Evolutionary conservation across 2,113 vertebrate genomes (phyloP).

Genomic region (Epinephelus lanceolatus): DNA sequence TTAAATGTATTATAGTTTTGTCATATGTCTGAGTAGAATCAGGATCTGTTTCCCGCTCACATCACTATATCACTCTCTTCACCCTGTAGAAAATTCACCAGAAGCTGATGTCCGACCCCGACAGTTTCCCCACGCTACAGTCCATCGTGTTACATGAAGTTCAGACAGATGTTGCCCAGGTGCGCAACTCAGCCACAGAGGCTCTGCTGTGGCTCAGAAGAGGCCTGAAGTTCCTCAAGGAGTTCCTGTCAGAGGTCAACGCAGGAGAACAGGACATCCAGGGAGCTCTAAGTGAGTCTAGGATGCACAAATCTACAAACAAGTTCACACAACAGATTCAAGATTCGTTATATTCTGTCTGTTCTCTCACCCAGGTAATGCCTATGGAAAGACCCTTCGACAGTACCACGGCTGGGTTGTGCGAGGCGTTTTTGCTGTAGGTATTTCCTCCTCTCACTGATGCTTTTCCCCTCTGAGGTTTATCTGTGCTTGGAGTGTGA

Average conservation of each 20-base stretch:
- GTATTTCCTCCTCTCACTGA: conserved; percentile 62
- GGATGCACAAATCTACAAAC: not conserved
- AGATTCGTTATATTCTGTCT: not conserved
- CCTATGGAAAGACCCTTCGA: conserved; percentile 94
- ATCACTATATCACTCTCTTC: not conserved
- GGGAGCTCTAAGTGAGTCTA: conserved; percentile 93
- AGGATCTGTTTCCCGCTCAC: not conserved
- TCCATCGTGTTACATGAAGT: conserved; percentile 96
- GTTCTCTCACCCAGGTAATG: conserved; percentile 86
- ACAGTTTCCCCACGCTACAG: conserved; percentile 93
- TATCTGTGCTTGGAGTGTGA: not conserved
- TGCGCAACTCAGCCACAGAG: conserved; percentile 96
- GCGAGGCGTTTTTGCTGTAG: conserved; percentile 95
- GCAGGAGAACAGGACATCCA: conserved; percentile 93
- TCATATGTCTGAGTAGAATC: not conserved
- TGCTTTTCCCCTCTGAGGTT: not conserved
- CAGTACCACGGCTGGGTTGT: conserved; percentile 98
- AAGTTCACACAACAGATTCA: not conserved
- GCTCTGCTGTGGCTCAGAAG: conserved; percentile 96
- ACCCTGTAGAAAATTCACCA: conserved; percentile 92
- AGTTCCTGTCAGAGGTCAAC: conserved; percentile 93
- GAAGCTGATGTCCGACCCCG: conserved; percentile 92
- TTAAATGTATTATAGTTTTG: not conserved
- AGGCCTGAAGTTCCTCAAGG: conserved; percentile 96
- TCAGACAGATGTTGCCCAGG: conserved; percentile 85